A percentile compares a stretch with the other conserved stretches of the same genome.
Conservation (phyloP, 2,888 invertebrate species). For the Oxycera nigricornis region DNA sequence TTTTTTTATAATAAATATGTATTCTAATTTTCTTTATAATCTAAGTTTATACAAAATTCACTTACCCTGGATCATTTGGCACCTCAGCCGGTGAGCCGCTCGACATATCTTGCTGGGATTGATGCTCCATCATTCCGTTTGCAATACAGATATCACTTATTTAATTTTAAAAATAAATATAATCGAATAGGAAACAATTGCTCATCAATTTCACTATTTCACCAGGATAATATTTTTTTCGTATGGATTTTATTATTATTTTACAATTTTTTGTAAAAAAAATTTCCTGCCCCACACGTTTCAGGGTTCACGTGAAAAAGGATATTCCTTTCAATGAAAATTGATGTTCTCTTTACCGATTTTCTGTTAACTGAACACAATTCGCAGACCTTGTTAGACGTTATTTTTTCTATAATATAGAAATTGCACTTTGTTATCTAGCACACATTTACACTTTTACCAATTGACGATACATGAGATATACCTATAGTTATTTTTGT, state of each 20-base stretch:
- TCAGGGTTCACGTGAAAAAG: background rate
- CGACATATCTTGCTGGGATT: slow-evolving; percentile 71
- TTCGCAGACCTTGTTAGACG: slow-evolving; percentile 20
- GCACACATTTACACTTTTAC: slow-evolving; percentile 12
- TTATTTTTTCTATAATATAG: slow-evolving; percentile 1
- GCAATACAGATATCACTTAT: background rate
- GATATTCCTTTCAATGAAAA: background rate
- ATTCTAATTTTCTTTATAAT: too few relatives aligned
- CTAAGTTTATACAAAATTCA: slow-evolving; percentile 47
- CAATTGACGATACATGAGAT: background rate
- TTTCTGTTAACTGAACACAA: slow-evolving; percentile 26
- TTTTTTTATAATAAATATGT: too few relatives aligned
- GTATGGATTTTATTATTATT: slow-evolving; percentile 9
- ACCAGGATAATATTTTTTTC: slow-evolving; percentile 23
- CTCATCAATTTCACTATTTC: slow-evolving; percentile 30
- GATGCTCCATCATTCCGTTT: slow-evolving; percentile 54
- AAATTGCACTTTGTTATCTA: slow-evolving; percentile 37
- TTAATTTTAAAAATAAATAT: background rate
- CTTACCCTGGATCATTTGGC: slow-evolving; percentile 94
- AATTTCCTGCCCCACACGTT: too few relatives aligned
- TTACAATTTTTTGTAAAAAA: slow-evolving; percentile 14
- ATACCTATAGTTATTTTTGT: background rate
- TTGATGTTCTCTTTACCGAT: background rate
- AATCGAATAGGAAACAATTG: slow-evolving; percentile 10
- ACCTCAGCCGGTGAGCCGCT: slow-evolving; percentile 87